Conservation (phyloP, 1,140 invertebrate species). For the Zaprionus ghesquierei region DNA sequence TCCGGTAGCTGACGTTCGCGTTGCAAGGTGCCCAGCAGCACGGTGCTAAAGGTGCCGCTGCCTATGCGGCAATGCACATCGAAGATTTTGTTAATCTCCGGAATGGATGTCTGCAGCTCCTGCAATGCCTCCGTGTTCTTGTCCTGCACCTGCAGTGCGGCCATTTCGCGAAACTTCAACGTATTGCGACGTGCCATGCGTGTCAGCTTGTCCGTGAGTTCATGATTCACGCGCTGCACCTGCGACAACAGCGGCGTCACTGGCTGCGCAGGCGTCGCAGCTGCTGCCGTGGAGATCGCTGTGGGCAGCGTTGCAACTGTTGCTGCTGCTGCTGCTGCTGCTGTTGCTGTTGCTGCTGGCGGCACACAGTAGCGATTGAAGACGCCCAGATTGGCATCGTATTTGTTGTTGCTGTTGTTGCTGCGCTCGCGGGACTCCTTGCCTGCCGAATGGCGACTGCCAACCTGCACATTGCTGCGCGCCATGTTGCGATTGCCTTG, state of each 20-base stretch:
- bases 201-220: conserved; percentile 41
- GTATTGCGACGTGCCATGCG: conserved; percentile 39
- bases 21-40: conserved; percentile 89
- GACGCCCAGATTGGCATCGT: conserved; percentile 1
- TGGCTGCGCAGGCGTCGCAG: neutral
- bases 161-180: conserved; percentile 43
- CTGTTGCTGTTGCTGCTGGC: neutral
- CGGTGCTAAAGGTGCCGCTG: conserved; percentile 93
- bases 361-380: conserved; percentile 26
- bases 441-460: neutral
- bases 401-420: conserved; percentile 1
- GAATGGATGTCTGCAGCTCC: conserved; percentile 84
- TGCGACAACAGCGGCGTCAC: conserved; percentile 14
- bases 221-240: conserved; percentile 26
- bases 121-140: conserved; percentile 82
- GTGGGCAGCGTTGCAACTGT: no score
- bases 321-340: neutral
- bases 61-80: conserved; percentile 88
- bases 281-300: neutral
- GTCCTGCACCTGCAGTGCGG: conserved; percentile 46
- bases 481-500: neutral
- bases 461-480: neutral
- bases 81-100: conserved; percentile 86
- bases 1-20: conserved; percentile 82
- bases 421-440: neutral